These are phyloP conservation scores for Hemiscyllium ocellatum DNA, from an alignment of 2,113 vertebrate species.

Conservation along the genomic window DNA sequence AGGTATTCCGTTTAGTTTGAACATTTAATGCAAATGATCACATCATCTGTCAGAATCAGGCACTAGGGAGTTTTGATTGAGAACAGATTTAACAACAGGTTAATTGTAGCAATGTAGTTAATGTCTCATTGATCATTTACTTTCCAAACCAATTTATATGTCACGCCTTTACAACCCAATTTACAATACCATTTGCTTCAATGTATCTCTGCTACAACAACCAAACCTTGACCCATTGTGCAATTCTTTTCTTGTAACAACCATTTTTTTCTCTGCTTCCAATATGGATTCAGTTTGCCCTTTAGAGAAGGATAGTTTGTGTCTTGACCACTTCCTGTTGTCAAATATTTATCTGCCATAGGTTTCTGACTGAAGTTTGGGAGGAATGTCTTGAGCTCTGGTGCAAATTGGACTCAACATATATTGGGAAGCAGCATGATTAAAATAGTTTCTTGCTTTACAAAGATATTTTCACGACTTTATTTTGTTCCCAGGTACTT, in stretches of 20 bases:
- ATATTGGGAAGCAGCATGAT: background rate
- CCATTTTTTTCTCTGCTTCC: background rate
- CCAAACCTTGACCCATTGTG: background rate
- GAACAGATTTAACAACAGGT: background rate
- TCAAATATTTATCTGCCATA: background rate
- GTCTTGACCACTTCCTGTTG: background rate
- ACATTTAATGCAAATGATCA: background rate
- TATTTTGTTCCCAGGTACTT: background rate
- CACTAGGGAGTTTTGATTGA: background rate
- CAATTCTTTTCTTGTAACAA: background rate
- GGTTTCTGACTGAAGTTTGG: background rate
- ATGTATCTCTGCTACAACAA: background rate
- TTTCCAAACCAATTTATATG: background rate
- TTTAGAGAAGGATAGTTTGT: background rate
- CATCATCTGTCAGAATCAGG: background rate
- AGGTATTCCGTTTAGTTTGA: background rate
- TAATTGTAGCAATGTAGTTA: background rate
- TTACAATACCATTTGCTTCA: background rate
- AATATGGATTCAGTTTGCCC: background rate
- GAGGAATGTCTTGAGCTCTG: background rate
- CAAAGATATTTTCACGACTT: background rate
- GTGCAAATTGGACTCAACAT: background rate
- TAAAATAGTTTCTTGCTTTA: background rate
- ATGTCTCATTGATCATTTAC: background rate
- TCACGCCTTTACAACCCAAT: background rate